Evolutionary conservation across 2,797 vertebrate species (phyloP), one percentile per base, ranked within the genome.

Genomic region (Discoglossus pictus): DNA sequence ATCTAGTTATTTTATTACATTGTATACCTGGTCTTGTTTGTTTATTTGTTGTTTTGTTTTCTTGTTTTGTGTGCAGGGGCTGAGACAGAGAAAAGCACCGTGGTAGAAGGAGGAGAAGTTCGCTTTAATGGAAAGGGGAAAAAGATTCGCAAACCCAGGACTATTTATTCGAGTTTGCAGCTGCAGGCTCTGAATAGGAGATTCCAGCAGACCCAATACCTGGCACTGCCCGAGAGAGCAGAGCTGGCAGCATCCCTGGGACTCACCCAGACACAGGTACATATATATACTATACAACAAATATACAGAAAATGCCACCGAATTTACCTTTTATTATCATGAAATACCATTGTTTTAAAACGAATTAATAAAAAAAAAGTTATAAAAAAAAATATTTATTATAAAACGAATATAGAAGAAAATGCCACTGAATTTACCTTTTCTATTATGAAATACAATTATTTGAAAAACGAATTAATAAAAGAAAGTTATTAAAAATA

Each of bases 231-330:
- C 61, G 96, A 98, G 88, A 92, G 96, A 88, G 96, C 96, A n/a
- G 96, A 98, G 80, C 92, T 98, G 24, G 96, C 96, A 38, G 96
- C 96, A 2, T 96, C 95, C 24, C 82, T 98, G 87, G 96, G 96
- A 79, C 95, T 98, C 85, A 98, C 96, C n/a, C 96, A 98, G 84
- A 98, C 96, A 60, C 96, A 98, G 96, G 96, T 94, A 91, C 82
- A 86, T 62, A 24, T n/a, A n/a, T n/a, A n/a, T n/a, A n/a, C n/a
- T n/a, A n/a, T n/a, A n/a, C 24, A 2, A 27, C 31, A 31, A 3
- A 31, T 4, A 8, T 13, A n/a, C n/a, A n/a, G n/a, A n/a, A n/a
- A n/a, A n/a, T 53, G 31, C 4, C 21, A 25, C 16, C 10, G n/a
- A 6, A 12, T 42, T n/a, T n/a, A n/a, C n/a, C n/a, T n/a, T n/a